Evolutionary conservation across 2,797 vertebrate genomes (phyloP).

Genomic region (Platalea minor): DNA sequence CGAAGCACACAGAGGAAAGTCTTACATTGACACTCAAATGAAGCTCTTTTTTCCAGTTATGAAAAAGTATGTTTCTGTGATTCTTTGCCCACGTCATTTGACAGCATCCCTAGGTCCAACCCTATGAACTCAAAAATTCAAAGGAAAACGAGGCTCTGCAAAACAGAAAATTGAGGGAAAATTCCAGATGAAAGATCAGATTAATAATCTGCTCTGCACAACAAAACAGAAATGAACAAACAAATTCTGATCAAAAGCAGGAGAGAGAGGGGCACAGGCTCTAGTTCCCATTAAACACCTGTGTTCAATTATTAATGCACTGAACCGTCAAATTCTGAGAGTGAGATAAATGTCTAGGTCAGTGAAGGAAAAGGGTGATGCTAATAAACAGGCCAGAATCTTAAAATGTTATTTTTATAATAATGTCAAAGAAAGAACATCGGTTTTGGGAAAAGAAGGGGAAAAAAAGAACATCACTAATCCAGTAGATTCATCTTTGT

Average conservation of each 20-base stretch:
- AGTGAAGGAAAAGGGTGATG: neutral
- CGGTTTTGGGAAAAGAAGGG: neutral
- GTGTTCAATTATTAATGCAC: neutral
- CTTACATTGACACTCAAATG: accelerated
- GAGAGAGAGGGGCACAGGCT: neutral
- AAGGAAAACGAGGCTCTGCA: neutral
- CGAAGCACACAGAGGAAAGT: accelerated
- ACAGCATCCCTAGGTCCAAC: no score
- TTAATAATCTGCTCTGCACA: neutral
- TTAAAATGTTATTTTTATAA: neutral
- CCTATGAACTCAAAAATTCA: neutral
- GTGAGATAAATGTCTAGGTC: neutral
- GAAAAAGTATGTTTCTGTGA: accelerated
- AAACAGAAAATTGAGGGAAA: neutral
- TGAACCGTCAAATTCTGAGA: neutral
- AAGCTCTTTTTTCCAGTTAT: neutral
- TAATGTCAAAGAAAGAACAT: neutral
- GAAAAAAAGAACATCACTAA: neutral
- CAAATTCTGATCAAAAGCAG: neutral
- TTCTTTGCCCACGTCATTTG: neutral
- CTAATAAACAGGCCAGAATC: neutral
- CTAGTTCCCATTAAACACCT: neutral
- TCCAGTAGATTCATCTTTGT: neutral
- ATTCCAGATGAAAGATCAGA: no score
- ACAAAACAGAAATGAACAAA: neutral